Percentiles rank a stretch among this genome's conserved stretches.
Evolutionary conservation across 1,140 invertebrate genomes (phyloP).

Genomic region (Diuraphis noxia): DNA sequence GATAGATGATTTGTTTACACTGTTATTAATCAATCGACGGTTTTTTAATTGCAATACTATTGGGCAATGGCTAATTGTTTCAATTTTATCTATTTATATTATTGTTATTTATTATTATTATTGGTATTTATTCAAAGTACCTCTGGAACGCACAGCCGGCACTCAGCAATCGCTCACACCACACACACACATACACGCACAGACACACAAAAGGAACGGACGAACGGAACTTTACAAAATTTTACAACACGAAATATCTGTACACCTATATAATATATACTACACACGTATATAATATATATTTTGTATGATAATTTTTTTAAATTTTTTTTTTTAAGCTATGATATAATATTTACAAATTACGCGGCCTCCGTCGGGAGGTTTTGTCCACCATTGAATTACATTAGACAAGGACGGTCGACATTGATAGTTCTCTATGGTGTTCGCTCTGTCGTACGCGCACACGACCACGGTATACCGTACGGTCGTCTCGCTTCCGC

Average conservation of each 20-base stretch:
- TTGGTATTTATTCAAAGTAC: not conserved
- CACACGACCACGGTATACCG: not conserved
- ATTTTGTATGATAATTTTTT: not conserved
- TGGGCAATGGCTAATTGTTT: not conserved
- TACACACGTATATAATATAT: slow-evolving; percentile 4
- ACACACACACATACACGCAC: not conserved
- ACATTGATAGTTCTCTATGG: slow-evolving; percentile 7
- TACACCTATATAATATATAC: slow-evolving; percentile 2
- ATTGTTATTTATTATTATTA: slow-evolving; percentile 11
- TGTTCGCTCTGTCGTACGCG: not conserved
- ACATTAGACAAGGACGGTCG: slow-evolving; percentile 40
- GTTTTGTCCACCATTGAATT: slow-evolving; percentile 53
- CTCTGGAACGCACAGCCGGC: slow-evolving; percentile 20
- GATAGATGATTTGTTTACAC: not conserved
- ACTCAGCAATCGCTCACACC: slow-evolving; percentile 22
- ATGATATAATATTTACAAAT: slow-evolving; percentile 50
- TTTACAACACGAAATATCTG: slow-evolving; percentile 36
- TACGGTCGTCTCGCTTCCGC: not conserved
- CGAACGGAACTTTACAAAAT: slow-evolving; percentile 34
- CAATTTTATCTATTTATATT: not conserved
- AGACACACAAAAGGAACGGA: slow-evolving; percentile 20
- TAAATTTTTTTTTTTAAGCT: slow-evolving; percentile 33
- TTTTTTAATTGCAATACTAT: not conserved
- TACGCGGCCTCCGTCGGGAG: slow-evolving; percentile 52
- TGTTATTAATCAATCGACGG: not conserved